A percentile compares a stretch with the other conserved stretches of the same genome.
These are phyloP conservation scores for Cylas formicarius DNA, from an alignment of 1,140 invertebrate genomes.

Conservation along the genomic window DNA sequence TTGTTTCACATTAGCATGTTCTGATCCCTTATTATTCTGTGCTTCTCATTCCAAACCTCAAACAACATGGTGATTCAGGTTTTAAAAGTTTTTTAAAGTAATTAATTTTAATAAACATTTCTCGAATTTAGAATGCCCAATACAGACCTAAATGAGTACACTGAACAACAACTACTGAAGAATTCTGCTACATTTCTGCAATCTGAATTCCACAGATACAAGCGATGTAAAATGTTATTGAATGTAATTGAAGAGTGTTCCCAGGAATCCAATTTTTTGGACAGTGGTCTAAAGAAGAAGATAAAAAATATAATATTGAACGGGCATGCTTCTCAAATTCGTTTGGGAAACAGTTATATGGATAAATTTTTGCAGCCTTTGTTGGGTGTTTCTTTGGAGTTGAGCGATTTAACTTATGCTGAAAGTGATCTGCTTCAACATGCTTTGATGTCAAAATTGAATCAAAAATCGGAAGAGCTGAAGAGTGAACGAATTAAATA, in stretches of 20 bases:
- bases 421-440: conserved; percentile 17
- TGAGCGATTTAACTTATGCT: conserved; percentile 16
- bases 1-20: too few species aligned
- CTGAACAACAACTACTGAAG: conserved; percentile 23
- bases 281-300: conserved; percentile 18
- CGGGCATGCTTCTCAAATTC: conserved; percentile 11
- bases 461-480: conserved; percentile 12
- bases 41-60: too few species aligned
- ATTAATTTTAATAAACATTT: too few species aligned
- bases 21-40: too few species aligned
- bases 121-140: conserved; percentile 5
- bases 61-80: too few species aligned
- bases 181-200: conserved; percentile 20
- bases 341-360: conserved; percentile 8
- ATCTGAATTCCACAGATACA: conserved; percentile 19
- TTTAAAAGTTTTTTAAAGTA: too few species aligned
- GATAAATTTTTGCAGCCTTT: conserved; percentile 1
- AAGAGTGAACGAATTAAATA: conserved; percentile 3
- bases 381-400: conserved; percentile 18
- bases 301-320: conserved; percentile 20
- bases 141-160: not conserved
- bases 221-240: conserved; percentile 24
- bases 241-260: conserved; percentile 20
- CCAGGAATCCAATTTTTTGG: conserved; percentile 11
- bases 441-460: conserved; percentile 14